Percentiles rank a stretch among this genome's conserved stretches.
Conservation (phyloP, 2,888 invertebrate species). For the Leptopterna dolabrata region DNA sequence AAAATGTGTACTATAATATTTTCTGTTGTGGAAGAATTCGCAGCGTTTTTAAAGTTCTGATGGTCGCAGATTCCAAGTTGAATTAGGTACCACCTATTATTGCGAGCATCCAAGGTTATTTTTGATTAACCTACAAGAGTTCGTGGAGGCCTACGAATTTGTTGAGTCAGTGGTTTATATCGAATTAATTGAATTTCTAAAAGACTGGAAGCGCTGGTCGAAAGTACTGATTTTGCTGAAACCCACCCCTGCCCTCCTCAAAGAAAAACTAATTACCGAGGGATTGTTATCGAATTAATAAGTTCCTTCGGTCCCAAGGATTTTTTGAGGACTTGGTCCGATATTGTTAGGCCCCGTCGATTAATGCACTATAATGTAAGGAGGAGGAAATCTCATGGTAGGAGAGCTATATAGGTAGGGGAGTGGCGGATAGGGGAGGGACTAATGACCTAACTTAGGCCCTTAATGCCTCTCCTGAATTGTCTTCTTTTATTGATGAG, state of each 20-base stretch:
- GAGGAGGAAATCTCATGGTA: neutral
- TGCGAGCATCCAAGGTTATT: no score
- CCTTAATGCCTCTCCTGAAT: constrained; percentile 33
- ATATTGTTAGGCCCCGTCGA: neutral
- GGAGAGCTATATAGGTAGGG: neutral
- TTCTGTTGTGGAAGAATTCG: no score
- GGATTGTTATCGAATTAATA: constrained; percentile 19
- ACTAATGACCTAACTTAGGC: constrained; percentile 42
- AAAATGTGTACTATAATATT: no score
- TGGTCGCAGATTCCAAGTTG: no score
- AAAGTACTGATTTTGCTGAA: neutral
- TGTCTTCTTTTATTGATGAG: constrained; percentile 36
- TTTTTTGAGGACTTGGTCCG: neutral
- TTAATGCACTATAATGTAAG: constrained; percentile 14
- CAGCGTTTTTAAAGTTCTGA: no score
- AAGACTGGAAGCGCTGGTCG: neutral
- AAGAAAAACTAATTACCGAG: neutral
- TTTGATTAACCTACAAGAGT: no score
- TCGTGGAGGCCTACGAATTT: no score
- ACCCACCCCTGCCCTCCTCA: neutral
- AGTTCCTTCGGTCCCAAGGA: neutral
- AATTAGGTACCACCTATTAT: no score
- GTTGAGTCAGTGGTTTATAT: neutral
- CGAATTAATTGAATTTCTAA: constrained; percentile 6
- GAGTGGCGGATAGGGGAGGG: neutral